These are phyloP conservation scores for Oxystoma pomonae DNA, from an alignment of 2,888 invertebrate genomes.

Conservation along the genomic window DNA sequence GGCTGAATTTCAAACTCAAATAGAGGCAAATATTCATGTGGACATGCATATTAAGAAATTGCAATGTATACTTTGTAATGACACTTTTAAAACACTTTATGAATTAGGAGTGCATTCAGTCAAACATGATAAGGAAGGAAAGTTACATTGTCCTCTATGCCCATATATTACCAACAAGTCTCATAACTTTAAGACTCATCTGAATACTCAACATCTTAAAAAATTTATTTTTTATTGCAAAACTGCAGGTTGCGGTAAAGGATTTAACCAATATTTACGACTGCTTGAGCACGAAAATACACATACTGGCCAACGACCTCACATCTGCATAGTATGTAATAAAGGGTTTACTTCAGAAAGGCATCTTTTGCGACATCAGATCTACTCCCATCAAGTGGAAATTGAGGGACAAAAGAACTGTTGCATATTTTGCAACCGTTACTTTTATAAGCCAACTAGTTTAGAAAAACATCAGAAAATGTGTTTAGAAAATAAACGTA, in stretches of 20 bases:
- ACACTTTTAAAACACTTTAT: constrained; percentile 10
- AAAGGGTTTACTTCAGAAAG: constrained; percentile 16
- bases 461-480: constrained; percentile 17
- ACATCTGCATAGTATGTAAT: constrained; percentile 16
- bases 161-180: constrained; percentile 33
- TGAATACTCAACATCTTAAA: constrained; percentile 43
- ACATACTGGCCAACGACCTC: constrained; percentile 45
- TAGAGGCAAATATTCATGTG: not conserved
- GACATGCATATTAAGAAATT: constrained; percentile 9
- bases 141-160: constrained; percentile 40
- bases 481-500: constrained; percentile 13
- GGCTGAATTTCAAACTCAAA: not conserved
- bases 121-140: constrained; percentile 35
- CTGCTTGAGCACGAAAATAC: constrained; percentile 49
- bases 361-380: constrained; percentile 18
- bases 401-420: constrained; percentile 13
- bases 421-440: constrained; percentile 17
- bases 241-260: constrained; percentile 49
- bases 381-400: constrained; percentile 18
- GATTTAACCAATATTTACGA: constrained; percentile 51
- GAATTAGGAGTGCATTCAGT: constrained; percentile 36
- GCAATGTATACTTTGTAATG: constrained; percentile 10
- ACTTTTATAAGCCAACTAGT: constrained; percentile 16
- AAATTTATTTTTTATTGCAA: constrained; percentile 52
- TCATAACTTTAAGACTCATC: constrained; percentile 36